phyloP scores from a whole-genome alignment of 2,797 vertebrate species.

The Pangasius mekongensis region DNA sequence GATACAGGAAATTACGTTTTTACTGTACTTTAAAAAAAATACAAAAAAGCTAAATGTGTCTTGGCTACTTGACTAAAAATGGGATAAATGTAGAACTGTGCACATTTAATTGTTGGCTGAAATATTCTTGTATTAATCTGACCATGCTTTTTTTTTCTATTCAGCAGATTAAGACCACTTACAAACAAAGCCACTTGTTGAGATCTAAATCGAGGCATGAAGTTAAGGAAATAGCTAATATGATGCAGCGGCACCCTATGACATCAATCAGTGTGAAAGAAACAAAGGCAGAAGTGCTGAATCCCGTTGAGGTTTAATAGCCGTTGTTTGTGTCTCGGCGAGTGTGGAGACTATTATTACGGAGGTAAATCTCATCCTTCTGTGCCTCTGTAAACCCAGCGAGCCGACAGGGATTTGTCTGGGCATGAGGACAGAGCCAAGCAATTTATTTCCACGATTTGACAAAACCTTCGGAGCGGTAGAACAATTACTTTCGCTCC shows the following conservation, averaged over 20 bases:
- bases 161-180: slow-evolving; percentile 9
- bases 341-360: slow-evolving; percentile 78
- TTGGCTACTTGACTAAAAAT: neutral
- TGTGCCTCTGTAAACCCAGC: slow-evolving; percentile 67
- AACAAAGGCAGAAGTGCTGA: slow-evolving; percentile 59
- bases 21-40: neutral
- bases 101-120: neutral
- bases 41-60: slow-evolving; percentile 3
- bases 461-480: slow-evolving; percentile 68
- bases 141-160: slow-evolving; percentile 3
- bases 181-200: slow-evolving; percentile 16
- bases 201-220: neutral
- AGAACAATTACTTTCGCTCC: slow-evolving; percentile 78
- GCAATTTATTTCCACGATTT: slow-evolving; percentile 81
- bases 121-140: neutral
- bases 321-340: slow-evolving; percentile 67
- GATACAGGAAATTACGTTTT: neutral
- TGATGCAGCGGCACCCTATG: slow-evolving; percentile 16
- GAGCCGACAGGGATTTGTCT: slow-evolving; percentile 68
- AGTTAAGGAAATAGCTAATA: slow-evolving; percentile 28
- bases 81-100: neutral
- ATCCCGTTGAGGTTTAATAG: slow-evolving; percentile 66
- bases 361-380: slow-evolving; percentile 73
- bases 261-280: slow-evolving; percentile 71
- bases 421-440: slow-evolving; percentile 62